Evolutionary conservation across 2,888 invertebrate species (phyloP).

Genomic region (Microchrysa polita): DNA sequence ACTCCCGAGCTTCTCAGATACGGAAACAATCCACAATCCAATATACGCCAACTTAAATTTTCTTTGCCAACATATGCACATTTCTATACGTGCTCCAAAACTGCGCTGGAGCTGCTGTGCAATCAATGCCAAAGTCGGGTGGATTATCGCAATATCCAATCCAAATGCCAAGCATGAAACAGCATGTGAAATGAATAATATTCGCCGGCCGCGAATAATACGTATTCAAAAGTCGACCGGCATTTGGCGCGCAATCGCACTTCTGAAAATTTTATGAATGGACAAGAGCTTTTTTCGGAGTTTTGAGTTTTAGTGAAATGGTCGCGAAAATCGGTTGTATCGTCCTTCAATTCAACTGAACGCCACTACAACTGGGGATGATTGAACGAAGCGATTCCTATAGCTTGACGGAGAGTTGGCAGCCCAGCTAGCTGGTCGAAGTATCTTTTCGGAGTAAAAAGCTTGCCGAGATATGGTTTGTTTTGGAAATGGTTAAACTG

Average conservation of each 20-base stretch:
- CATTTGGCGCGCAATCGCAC: slow-evolving; percentile 41
- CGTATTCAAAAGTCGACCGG: slow-evolving; percentile 15
- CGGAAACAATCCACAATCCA: no score
- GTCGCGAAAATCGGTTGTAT: not conserved
- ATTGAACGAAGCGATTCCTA: not conserved
- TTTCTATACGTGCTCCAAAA: no score
- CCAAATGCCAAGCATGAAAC: no score
- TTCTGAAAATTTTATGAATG: not conserved
- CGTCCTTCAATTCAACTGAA: no score
- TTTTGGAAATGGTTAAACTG: slow-evolving; percentile 18
- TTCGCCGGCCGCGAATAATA: not conserved
- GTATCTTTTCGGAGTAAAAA: slow-evolving; percentile 36
- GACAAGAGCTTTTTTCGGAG: slow-evolving; percentile 29
- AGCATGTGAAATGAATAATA: slow-evolving; percentile 9
- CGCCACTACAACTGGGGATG: not conserved
- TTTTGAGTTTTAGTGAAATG: not conserved
- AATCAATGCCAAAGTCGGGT: no score
- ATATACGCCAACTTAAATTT: no score
- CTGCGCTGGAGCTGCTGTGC: no score
- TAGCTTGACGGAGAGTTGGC: not conserved
- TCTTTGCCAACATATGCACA: no score
- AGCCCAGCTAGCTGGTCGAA: not conserved
- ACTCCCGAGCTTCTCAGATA: no score
- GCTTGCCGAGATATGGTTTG: slow-evolving; percentile 5
- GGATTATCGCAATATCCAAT: no score